Evolutionary conservation across 1,140 invertebrate genomes (phyloP), one percentile per base, ranked within the genome.

Genomic region (Apis florea): DNA sequence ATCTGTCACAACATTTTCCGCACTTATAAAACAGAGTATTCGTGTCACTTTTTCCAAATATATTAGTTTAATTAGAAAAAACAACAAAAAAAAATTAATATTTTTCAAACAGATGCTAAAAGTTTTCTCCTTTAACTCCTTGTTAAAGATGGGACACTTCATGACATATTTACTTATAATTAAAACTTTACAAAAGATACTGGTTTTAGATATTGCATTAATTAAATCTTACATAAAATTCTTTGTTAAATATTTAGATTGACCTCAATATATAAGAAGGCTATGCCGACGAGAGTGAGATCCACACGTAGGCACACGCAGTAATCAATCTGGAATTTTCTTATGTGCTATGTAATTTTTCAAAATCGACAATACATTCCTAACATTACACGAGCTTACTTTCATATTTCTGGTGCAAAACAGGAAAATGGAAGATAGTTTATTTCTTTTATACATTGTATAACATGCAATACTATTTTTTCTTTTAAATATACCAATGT

Each of bases 141-240:
- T 54, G 8, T 59, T 63, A 79, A 53, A 73, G 26, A 19, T 49
- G 31, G 61, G 72, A 64, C 26, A 67, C 12, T 83, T 54, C 49
- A 53, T 58, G n/a, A 84, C 63, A 79, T 77, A 63, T 82, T 80
- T 24, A 85, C 49, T 80, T 87, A 87, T 47, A 84, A 76, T 40
- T 87, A 87, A 83, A 87, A 79, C 47, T 84, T 87, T 87, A 86
- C 64, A 82, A 82, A 87, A 87, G 61, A 84, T 85, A 73, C 68
- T 58, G 56, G 3, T 80, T 79, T 68, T 74, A 74, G 53, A 54
- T 72, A 66, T 63, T 83, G 56, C 59, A 79, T 83, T 67, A 80
- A 66, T 85, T 83, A 75, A 83, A 79, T 83, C 67, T 75, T 64
- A 58, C 49, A n/a, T 64, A 53, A 75, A 58, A 56, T 53, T 76